These are phyloP conservation scores for Sussaba pulchella DNA, from an alignment of 2,888 invertebrate genomes.

Conservation along the genomic window DNA sequence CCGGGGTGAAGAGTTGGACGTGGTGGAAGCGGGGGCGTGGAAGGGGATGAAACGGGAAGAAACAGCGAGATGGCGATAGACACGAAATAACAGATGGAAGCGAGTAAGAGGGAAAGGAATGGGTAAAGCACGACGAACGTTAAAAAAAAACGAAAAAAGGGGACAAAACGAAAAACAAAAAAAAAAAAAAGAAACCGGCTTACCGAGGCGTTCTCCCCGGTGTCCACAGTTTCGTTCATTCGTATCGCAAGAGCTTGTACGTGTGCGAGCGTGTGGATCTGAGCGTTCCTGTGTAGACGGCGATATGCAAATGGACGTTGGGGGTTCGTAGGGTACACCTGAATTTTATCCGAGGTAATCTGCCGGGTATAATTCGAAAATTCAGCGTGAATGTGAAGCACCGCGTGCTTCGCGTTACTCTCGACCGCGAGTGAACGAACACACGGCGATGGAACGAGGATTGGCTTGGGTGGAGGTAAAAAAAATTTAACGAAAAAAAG, in stretches of 20 bases:
- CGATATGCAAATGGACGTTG: conserved; percentile 75
- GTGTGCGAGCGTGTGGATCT: neutral
- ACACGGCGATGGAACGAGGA: conserved; percentile 52
- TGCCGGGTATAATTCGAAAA: conserved; percentile 79
- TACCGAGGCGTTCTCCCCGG: neutral
- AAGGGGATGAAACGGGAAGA: neutral
- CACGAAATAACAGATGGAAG: neutral
- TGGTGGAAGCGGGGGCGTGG: too few species aligned
- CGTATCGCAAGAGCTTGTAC: neutral
- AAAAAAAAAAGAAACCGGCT: neutral
- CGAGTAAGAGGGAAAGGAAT: conserved; percentile 44
- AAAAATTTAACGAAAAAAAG: neutral
- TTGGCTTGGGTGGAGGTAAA: conserved; percentile 56
- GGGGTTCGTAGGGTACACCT: conserved; percentile 63
- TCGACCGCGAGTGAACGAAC: conserved; percentile 39
- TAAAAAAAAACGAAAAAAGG: conserved; percentile 58
- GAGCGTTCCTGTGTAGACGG: conserved; percentile 44
- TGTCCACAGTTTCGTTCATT: conserved; percentile 1
- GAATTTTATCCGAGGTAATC: conserved; percentile 81
- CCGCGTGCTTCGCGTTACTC: conserved; percentile 19
- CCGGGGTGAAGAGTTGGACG: too few species aligned
- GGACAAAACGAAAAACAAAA: conserved; percentile 2
- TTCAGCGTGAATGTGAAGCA: conserved; percentile 67
- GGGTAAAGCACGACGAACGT: conserved; percentile 38
- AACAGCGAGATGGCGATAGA: conserved; percentile 11